A percentile compares a stretch with the other conserved stretches of the same genome.
Conservation (phyloP, 2,888 invertebrate species). For the Pachydiplax longipennis region DNA sequence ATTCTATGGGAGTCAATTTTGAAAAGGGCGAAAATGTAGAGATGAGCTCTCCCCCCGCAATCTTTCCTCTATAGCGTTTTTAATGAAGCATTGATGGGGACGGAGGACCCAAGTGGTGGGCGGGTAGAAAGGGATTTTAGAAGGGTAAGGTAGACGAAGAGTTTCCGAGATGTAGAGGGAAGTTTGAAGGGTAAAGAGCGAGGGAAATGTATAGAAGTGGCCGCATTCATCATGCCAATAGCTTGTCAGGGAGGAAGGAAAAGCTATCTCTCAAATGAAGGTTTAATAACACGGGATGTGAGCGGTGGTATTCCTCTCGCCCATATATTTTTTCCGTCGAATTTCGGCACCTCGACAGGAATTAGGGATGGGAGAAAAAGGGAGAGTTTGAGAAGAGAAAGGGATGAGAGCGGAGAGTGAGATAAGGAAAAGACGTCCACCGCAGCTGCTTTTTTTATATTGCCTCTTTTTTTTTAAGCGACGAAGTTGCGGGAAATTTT, state of each 20-base stretch:
- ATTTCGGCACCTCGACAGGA: conserved; percentile 18
- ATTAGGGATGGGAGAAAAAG: not conserved
- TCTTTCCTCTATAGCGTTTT: not conserved
- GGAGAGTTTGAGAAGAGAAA: not conserved
- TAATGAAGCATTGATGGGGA: conserved; percentile 8
- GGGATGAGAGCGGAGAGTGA: not conserved
- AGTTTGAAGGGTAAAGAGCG: not conserved
- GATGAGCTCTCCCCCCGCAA: not conserved
- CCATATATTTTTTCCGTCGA: not conserved
- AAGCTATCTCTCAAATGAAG: conserved; percentile 35
- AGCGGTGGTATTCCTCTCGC: not conserved
- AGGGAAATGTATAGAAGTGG: not conserved
- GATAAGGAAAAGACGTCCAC: conserved; percentile 21
- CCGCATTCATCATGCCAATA: conserved; percentile 31
- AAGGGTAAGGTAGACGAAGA: not conserved
- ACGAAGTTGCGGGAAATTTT: conserved; percentile 17
- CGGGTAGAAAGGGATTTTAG: not conserved
- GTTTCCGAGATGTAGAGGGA: not conserved
- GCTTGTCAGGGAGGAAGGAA: conserved; percentile 22
- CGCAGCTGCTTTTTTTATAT: not conserved
- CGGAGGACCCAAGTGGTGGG: not conserved
- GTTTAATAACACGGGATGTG: conserved; percentile 33
- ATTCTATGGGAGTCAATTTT: not conserved
- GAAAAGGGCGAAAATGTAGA: not conserved
- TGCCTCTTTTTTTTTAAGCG: not conserved